Base-by-base conservation (phyloP, 2,888 invertebrate genomes). In the Sarcophaga rosellei region DNA sequence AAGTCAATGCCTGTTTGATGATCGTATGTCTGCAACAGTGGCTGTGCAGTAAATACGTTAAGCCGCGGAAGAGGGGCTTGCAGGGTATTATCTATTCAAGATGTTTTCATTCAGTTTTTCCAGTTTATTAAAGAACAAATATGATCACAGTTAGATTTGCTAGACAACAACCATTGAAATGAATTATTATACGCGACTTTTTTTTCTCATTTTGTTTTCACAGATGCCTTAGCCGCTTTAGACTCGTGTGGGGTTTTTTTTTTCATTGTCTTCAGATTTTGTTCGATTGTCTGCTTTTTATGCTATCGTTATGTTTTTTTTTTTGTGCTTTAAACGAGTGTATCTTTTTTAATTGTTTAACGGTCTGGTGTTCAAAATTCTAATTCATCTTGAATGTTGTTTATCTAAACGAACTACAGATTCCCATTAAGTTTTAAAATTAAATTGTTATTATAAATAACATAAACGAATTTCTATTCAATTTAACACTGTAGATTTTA, bases 1-100 rank as follows among this genome's bases (percentile, higher is more conserved):
- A 83, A 77, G 83, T 83, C 83, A 81, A 81, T 83, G 86, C 72
- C 77, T 83, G 77, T 65, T 77, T 53, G 23, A 12, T 23, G n/a
- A n/a, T 57, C 47, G 2, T 44, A 8, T 63, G 25, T 44, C 15
- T 65, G 6, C 53, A 3, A 23, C 0, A 25, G 10, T 61, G 25
- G 75, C 23, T 63, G 25, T 21, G 15, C 23, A 44, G 62, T 81
- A 25, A 45, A 15, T 21, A 8, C 25, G 47, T 76, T 68, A 4
- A 72, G n/a, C 3, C 65, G 59, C n/a, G n/a, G n/a, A 57, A 63
- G 63, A 63, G 35, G 2, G 35, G 35, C 35, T 35, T 35, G 35
- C 35, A 35, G 35, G 8, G 8, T 35, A 2, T 35, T 35, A 35
- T 35, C 35, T 63, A 44, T 25, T 68, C 1, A 12, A 17, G 53